Conservation (phyloP, 2,888 invertebrate species). For the Lobophora halterata region DNA sequence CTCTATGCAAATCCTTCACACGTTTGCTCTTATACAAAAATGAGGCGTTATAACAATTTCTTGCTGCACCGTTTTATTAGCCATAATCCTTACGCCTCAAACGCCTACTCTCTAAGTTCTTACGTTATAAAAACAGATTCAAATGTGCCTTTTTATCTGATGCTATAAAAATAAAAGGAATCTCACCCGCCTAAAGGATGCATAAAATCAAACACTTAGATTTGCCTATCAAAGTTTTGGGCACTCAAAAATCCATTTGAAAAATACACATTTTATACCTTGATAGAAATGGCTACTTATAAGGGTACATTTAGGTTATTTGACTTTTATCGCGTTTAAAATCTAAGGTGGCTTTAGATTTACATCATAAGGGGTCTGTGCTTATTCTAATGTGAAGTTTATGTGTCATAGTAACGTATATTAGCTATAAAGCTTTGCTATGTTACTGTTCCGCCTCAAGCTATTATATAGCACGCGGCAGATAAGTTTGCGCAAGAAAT, state of each 20-base stretch:
- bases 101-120: too few species aligned
- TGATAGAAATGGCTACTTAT: constrained; percentile 45
- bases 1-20: too few species aligned
- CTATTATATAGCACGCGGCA: constrained; percentile 24
- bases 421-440: constrained; percentile 54
- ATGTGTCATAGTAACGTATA: constrained; percentile 49
- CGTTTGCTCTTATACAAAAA: too few species aligned
- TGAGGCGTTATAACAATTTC: too few species aligned
- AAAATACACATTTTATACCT: constrained; percentile 69
- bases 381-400: constrained; percentile 54
- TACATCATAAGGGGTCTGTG: constrained; percentile 46
- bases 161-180: constrained; percentile 74
- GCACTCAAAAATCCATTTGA: constrained; percentile 81
- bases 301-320: constrained; percentile 54
- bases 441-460: constrained; percentile 44
- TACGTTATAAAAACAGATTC: constrained; percentile 39
- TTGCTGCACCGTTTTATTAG: too few species aligned
- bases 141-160: constrained; percentile 68
- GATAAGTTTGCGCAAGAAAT: constrained; percentile 19
- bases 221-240: constrained; percentile 73
- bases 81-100: too few species aligned
- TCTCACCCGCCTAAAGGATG: constrained; percentile 53
- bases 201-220: constrained; percentile 73
- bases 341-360: constrained; percentile 50
- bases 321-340: constrained; percentile 44